Evolutionary conservation across 2,797 vertebrate species (phyloP).

Genomic region (Scyliorhinus canicula): DNA sequence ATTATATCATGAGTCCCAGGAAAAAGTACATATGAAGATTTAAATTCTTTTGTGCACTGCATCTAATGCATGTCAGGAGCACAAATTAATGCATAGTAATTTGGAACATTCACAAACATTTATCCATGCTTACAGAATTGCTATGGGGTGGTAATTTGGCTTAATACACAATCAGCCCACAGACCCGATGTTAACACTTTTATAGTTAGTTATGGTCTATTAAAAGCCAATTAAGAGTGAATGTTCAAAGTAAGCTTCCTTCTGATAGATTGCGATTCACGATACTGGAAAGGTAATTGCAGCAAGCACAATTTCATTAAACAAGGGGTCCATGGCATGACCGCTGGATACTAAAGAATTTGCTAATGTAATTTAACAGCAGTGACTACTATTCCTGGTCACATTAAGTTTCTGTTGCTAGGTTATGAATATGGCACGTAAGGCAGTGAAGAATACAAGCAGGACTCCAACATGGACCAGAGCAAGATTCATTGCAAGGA

Average conservation of each 20-base stretch:
- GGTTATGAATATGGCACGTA: not conserved
- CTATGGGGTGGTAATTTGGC: not conserved
- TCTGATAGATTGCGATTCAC: not conserved
- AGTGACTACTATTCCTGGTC: not conserved
- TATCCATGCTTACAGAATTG: conserved; percentile 4
- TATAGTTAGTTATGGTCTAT: not conserved
- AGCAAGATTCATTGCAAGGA: not conserved
- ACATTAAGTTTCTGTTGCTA: not conserved
- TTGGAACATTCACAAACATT: not conserved
- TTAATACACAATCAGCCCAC: not conserved
- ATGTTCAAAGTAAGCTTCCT: not conserved
- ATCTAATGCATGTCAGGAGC: not conserved
- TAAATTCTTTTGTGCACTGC: not conserved
- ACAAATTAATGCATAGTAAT: not conserved
- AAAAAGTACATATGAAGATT: not conserved
- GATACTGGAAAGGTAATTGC: not conserved
- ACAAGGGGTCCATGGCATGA: not conserved
- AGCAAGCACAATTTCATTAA: not conserved
- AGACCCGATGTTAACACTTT: not conserved
- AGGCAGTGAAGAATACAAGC: not conserved
- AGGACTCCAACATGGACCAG: not conserved
- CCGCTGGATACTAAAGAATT: not conserved
- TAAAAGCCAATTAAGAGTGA: conserved; percentile 13
- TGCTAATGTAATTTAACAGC: not conserved
- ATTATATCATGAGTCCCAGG: not conserved